Evolutionary conservation across 2,888 invertebrate genomes (phyloP).

Genomic region (Hesperia comma): DNA sequence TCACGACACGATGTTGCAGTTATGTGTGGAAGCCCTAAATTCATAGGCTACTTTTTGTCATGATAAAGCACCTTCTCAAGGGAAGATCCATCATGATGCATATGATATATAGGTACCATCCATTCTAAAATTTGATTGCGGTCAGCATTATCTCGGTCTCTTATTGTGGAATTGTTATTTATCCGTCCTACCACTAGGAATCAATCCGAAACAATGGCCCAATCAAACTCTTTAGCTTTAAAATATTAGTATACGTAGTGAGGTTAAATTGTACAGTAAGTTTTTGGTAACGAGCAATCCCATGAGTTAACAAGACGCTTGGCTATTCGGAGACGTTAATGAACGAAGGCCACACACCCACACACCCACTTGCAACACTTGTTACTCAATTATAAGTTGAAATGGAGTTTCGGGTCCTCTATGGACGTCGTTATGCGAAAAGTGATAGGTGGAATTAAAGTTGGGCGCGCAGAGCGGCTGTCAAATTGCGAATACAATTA

Average conservation of each 20-base stretch:
- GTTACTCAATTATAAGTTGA: slow-evolving; percentile 52
- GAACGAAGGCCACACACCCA: slow-evolving; percentile 36
- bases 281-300: slow-evolving; percentile 3
- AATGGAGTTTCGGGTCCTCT: slow-evolving; percentile 31
- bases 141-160: too few relatives aligned
- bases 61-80: too few relatives aligned
- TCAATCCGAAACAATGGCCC: too few relatives aligned
- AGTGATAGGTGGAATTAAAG: slow-evolving; percentile 30
- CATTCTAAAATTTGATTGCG: too few relatives aligned
- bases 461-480: slow-evolving; percentile 21
- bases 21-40: too few relatives aligned
- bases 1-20: too few relatives aligned
- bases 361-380: slow-evolving; percentile 44
- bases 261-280: background rate
- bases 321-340: slow-evolving; percentile 30
- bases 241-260: background rate
- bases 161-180: too few relatives aligned
- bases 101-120: too few relatives aligned
- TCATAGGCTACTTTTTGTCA: too few relatives aligned
- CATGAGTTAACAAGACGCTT: slow-evolving; percentile 17
- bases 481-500: slow-evolving; percentile 35
- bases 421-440: slow-evolving; percentile 23
- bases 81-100: too few relatives aligned
- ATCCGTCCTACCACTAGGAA: too few relatives aligned
- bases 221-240: too few relatives aligned